Evolutionary conservation across 2,888 invertebrate species (phyloP).

Genomic region (Thalpophila matura): DNA sequence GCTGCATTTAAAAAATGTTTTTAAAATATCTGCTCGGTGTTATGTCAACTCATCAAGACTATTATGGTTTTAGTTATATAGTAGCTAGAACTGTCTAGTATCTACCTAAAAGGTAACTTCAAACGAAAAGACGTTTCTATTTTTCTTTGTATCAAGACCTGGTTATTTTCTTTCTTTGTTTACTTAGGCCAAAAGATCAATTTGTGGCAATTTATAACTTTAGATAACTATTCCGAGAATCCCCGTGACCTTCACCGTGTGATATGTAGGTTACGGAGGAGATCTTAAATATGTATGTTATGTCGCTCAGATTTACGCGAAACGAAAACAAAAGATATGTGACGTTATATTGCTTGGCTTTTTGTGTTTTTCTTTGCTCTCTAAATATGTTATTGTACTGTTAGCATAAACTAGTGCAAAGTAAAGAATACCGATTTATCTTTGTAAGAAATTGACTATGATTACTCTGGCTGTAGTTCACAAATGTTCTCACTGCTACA

Average conservation of each 20-base stretch:
- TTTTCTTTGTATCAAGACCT: neutral
- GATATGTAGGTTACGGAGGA: slow-evolving; percentile 7
- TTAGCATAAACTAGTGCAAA: neutral
- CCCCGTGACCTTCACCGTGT: slow-evolving; percentile 12
- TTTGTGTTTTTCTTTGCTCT: slow-evolving; percentile 24
- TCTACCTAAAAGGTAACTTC: neutral
- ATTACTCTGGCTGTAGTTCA: neutral
- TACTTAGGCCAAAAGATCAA: neutral
- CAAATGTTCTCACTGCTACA: too few species aligned
- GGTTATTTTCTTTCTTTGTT: neutral
- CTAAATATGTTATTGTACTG: slow-evolving; percentile 5
- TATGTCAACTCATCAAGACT: too few species aligned
- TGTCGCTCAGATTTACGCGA: slow-evolving; percentile 19
- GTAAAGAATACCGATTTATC: neutral
- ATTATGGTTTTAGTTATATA: too few species aligned
- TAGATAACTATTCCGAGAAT: slow-evolving; percentile 12
- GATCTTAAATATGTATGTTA: slow-evolving; percentile 42
- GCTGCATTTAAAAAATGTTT: too few species aligned
- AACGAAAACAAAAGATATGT: slow-evolving; percentile 31
- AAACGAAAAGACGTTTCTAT: neutral
- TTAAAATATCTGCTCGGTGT: neutral
- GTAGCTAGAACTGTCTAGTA: too few species aligned
- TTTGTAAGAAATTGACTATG: neutral
- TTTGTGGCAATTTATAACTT: slow-evolving; percentile 14
- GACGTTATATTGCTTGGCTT: slow-evolving; percentile 4